These are phyloP conservation scores for Palythoa grandis DNA, from an alignment of 92 coral and sea anemone species.

Conservation along the genomic window DNA sequence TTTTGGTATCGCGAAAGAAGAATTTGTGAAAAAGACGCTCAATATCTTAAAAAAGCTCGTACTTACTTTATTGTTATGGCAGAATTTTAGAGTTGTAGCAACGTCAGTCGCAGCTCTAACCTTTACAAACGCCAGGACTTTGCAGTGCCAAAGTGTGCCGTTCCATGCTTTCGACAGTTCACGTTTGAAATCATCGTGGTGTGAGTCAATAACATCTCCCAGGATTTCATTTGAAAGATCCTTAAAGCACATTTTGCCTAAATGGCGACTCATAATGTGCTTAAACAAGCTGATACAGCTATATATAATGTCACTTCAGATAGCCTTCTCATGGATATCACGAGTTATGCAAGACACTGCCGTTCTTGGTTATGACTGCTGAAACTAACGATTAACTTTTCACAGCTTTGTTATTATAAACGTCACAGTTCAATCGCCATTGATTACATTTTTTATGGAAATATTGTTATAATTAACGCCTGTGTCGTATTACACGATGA, in stretches of 20 bases:
- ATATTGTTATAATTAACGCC: no score
- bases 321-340: background rate
- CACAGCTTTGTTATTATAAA: no score
- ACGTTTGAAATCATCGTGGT: constrained; percentile 2
- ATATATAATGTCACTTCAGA: background rate
- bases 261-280: background rate
- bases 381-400: no score
- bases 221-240: constrained; percentile 9
- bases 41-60: no score
- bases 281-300: background rate
- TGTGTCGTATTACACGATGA: no score
- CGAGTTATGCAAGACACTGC: no score
- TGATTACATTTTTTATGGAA: no score
- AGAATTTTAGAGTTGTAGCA: constrained; percentile 28
- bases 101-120: constrained; percentile 16
- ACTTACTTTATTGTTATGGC: constrained; percentile 20
- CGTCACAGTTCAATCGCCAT: no score
- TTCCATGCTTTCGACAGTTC: constrained; percentile 22
- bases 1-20: no score
- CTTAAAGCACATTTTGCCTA: background rate
- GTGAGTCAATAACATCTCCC: constrained; percentile 12
- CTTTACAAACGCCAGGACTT: constrained; percentile 34
- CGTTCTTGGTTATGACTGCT: no score
- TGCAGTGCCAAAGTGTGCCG: constrained; percentile 3
- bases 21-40: no score